phyloP scores from a whole-genome alignment of 1,140 invertebrate genomes.

The Macrobrachium rosenbergii region DNA sequence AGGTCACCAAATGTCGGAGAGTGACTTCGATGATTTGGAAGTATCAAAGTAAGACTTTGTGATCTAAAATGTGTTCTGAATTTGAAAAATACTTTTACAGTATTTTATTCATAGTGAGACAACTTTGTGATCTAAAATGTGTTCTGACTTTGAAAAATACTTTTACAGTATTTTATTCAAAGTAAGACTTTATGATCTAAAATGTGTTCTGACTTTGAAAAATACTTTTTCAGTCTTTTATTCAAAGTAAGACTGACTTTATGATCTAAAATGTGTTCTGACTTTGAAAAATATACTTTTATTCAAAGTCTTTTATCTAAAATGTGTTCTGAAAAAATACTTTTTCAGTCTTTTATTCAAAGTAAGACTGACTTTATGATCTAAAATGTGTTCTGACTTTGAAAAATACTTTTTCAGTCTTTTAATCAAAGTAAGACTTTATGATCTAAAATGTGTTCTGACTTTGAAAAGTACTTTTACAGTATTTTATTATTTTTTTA shows the following conservation, averaged over 20 bases:
- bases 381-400: too few species aligned
- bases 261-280: neutral
- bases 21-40: slow-evolving; percentile 42
- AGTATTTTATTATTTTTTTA: too few species aligned
- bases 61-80: neutral
- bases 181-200: slow-evolving; percentile 31
- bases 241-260: slow-evolving; percentile 45
- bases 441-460: neutral
- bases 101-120: too few species aligned
- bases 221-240: too few species aligned
- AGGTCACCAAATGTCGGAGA: slow-evolving; percentile 31
- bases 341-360: neutral
- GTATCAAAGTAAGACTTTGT: slow-evolving; percentile 41
- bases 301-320: neutral
- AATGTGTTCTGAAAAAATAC: too few species aligned
- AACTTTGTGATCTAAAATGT: neutral
- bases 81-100: too few species aligned
- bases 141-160: too few species aligned
- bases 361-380: slow-evolving; percentile 40
- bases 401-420: too few species aligned
- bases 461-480: too few species aligned
- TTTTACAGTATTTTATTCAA: neutral
- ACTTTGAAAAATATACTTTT: too few species aligned
- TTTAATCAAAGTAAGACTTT: slow-evolving; percentile 45
- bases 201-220: too few species aligned